A percentile compares a stretch with the other conserved stretches of the same genome.
These are phyloP conservation scores for Phlogophora meticulosa DNA, from an alignment of 2,888 invertebrate genomes.

Conservation along the genomic window DNA sequence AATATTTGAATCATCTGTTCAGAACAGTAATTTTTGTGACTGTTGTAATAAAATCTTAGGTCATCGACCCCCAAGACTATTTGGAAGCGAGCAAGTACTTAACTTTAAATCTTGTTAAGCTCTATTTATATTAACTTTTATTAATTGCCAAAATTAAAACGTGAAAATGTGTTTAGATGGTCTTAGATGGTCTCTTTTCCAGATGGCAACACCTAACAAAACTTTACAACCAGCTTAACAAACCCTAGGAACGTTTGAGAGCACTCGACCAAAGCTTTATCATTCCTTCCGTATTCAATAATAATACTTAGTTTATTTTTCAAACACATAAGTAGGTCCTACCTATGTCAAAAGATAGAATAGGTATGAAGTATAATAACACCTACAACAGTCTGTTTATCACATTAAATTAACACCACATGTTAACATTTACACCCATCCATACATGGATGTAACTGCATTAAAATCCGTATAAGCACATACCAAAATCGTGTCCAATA, in stretches of 20 bases:
- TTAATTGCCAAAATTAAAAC: slow-evolving; percentile 22
- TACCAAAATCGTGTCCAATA: slow-evolving; percentile 49
- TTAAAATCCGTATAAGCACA: slow-evolving; percentile 38
- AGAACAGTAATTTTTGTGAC: slow-evolving; percentile 3
- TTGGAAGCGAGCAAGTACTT: slow-evolving; percentile 22
- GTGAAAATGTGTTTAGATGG: slow-evolving; percentile 20
- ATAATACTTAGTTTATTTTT: no score
- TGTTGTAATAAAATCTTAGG: slow-evolving; percentile 26
- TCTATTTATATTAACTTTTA: slow-evolving; percentile 24
- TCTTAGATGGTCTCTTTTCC: no score
- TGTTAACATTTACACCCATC: slow-evolving; percentile 30
- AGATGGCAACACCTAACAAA: no score
- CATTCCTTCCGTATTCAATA: no score
- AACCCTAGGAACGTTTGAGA: no score
- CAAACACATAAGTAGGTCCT: no score
- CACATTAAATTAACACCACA: slow-evolving; percentile 37
- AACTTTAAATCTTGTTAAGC: slow-evolving; percentile 34
- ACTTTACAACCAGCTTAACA: no score
- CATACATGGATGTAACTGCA: slow-evolving; percentile 31
- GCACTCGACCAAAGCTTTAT: no score
- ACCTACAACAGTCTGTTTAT: slow-evolving; percentile 32
- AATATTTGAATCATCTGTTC: slow-evolving; percentile 10
- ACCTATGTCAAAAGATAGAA: no score
- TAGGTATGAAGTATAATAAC: background rate
- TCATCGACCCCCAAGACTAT: slow-evolving; percentile 32